A percentile compares a stretch with the other conserved stretches of the same genome.
These are phyloP conservation scores for Liopterus haemorrhoidalis DNA, from an alignment of 2,888 invertebrate genomes.

Conservation along the genomic window DNA sequence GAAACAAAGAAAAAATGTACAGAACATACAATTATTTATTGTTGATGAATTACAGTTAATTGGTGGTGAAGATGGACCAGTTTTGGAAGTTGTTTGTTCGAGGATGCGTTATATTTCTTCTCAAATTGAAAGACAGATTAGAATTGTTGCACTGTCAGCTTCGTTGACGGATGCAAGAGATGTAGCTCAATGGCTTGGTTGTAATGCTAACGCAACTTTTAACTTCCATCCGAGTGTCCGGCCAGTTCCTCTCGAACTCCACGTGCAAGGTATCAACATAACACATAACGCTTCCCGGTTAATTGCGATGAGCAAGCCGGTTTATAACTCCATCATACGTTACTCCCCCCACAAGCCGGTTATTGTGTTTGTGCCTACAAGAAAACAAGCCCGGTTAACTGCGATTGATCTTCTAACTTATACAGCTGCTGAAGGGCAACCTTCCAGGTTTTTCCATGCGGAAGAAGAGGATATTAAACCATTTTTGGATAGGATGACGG, in stretches of 20 bases:
- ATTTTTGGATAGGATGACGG: slow-evolving; percentile 79
- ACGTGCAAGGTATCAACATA: slow-evolving; percentile 96
- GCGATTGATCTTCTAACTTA: slow-evolving; percentile 94
- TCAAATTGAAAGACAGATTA: slow-evolving; percentile 82
- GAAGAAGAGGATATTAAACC: slow-evolving; percentile 80
- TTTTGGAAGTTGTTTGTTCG: slow-evolving; percentile 88
- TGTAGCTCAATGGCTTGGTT: slow-evolving; percentile 94
- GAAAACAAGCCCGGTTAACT: slow-evolving; percentile 86
- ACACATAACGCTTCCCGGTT: slow-evolving; percentile 95
- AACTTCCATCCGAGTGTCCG: slow-evolving; percentile 98
- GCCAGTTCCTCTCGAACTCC: slow-evolving; percentile 89
- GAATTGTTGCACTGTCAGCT: slow-evolving; percentile 89
- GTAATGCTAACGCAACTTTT: slow-evolving; percentile 87
- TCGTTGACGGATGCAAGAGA: slow-evolving; percentile 94
- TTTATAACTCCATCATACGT: slow-evolving; percentile 85
- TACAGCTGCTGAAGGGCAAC: slow-evolving; percentile 82
- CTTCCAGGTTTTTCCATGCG: slow-evolving; percentile 85
- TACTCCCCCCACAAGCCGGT: slow-evolving; percentile 80
- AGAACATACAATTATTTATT: slow-evolving; percentile 92
- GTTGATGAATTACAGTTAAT: slow-evolving; percentile 92
- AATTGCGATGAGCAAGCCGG: slow-evolving; percentile 96
- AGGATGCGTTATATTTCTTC: slow-evolving; percentile 93
- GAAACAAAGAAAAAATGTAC: slow-evolving; percentile 98
- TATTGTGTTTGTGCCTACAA: slow-evolving; percentile 84
- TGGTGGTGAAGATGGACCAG: slow-evolving; percentile 87